Percentiles rank a stretch among this genome's conserved stretches.
phyloP scores from a whole-genome alignment of 2,888 invertebrate species.

The Hydrotaea diabolus region DNA sequence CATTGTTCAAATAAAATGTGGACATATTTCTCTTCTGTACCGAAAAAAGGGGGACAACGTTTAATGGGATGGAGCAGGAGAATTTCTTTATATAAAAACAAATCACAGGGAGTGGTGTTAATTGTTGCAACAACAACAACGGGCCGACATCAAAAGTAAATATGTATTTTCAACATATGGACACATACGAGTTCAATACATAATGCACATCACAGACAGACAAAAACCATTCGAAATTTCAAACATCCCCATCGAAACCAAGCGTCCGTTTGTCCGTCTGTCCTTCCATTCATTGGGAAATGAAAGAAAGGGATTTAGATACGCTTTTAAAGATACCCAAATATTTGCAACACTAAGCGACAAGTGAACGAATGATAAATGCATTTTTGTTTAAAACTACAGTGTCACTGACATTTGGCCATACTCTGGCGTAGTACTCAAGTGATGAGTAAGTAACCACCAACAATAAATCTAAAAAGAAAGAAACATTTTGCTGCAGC shows the following conservation, averaged over 20 bases:
- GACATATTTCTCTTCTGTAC: background rate
- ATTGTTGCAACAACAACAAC: conserved; percentile 28
- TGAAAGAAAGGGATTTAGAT: conserved; percentile 48
- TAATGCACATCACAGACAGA: conserved; percentile 25
- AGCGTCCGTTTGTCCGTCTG: background rate
- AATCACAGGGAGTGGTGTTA: conserved; percentile 44
- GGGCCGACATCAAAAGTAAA: background rate
- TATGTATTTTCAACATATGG: conserved; percentile 47
- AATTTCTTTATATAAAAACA: conserved; percentile 14
- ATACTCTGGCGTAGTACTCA: background rate
- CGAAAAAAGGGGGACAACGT: background rate
- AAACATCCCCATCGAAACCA: background rate
- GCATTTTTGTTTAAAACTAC: conserved; percentile 26
- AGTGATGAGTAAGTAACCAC: conserved; percentile 1
- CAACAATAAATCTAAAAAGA: no score
- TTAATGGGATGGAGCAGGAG: background rate
- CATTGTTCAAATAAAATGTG: conserved; percentile 38
- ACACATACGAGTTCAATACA: no score
- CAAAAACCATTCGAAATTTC: background rate
- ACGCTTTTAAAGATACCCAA: conserved; percentile 45
- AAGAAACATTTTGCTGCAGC: background rate
- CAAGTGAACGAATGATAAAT: conserved; percentile 49
- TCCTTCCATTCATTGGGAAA: background rate
- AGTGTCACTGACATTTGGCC: conserved; percentile 37
- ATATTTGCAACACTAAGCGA: conserved; percentile 25